Conservation (phyloP, 2,888 invertebrate genomes). For the Eurytoma californica region DNA sequence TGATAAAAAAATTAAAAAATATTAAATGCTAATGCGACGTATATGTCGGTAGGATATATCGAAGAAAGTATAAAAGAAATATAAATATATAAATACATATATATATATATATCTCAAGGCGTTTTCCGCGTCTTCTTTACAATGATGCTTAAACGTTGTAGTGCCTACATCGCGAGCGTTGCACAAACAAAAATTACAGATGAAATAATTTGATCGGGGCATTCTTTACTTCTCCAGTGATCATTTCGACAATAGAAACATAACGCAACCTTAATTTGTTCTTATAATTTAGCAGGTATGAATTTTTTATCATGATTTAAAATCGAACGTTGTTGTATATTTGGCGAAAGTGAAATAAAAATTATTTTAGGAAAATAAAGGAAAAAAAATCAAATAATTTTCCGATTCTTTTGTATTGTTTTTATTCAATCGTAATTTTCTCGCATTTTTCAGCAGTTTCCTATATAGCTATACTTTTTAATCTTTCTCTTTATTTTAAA, state of each 20-base stretch:
- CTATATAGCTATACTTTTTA: constrained; percentile 27
- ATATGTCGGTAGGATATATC: constrained; percentile 53
- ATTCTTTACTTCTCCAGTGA: constrained; percentile 19
- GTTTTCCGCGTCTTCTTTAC: constrained; percentile 48
- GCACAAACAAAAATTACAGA: constrained; percentile 29
- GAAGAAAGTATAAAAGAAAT: constrained; percentile 55
- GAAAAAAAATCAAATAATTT: constrained; percentile 4
- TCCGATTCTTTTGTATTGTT: constrained; percentile 33
- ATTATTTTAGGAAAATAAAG: constrained; percentile 56
- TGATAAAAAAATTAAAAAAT: constrained; percentile 43
- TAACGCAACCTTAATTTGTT: background rate
- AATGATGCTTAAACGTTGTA: constrained; percentile 55
- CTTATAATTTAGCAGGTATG: constrained; percentile 12
- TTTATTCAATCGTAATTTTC: constrained; percentile 36
- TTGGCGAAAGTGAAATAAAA: constrained; percentile 51
- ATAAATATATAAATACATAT: constrained; percentile 38
- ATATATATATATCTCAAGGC: constrained; percentile 24
- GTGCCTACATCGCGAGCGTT: constrained; percentile 53
- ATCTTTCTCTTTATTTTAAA: constrained; percentile 11
- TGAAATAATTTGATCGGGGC: constrained; percentile 26
- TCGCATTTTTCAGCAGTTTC: constrained; percentile 5
- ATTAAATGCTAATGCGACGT: constrained; percentile 44
- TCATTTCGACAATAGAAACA: constrained; percentile 33
- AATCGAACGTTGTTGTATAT: constrained; percentile 51
- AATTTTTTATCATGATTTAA: constrained; percentile 23